Evolutionary conservation across 2,888 invertebrate species (phyloP), one percentile per base, ranked within the genome.

Genomic region (Syrista parreyssii): DNA sequence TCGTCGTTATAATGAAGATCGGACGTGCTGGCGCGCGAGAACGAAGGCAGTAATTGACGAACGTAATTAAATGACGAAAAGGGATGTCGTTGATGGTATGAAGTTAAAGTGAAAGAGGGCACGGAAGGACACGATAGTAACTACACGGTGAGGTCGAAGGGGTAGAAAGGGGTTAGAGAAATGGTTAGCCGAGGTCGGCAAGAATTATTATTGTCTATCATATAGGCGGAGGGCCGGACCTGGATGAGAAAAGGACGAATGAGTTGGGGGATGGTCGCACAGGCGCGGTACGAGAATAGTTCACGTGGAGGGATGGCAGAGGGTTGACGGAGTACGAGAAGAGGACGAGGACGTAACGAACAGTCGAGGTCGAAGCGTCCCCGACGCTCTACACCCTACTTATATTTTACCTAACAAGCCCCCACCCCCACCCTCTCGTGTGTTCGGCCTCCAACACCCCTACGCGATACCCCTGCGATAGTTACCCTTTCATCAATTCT

Each of bases 341-440:
- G 84, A 79, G 83, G 81, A 84, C 84, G 84, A 85, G 84, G 81
- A 81, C 81, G 81, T 73, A 79, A 81, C 80, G 80, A 77, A 72
- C 75, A 81, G 78, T 77, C 80, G 83, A 84, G 83, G 82, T 82
- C 83, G 82, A 71, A 34, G 73, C 80, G 81, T 80, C 82, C 83
- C 81, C 81, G 76, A 81, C 79, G 77, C 31, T 73, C 73, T 34
- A 73, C 73, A 73, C n/a, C 34, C 73, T 73, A 73, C 73, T 73
- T 73, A 32, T 35, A 55, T 36, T 77, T 32, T 36, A n/a, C 72
- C 73, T 32, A 34, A 31, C 68, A 69, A 40, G 1, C 23, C n/a
- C 76, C 33, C 12, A 1, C 30, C 9, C n/a, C 30, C 36, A 4
- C 12, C 33, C 36, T 33, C 33, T 32, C 73, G 30, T 36, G 12